phyloP scores from a whole-genome alignment of 2,797 vertebrate genomes.

The Phoxinus dragarum region DNA sequence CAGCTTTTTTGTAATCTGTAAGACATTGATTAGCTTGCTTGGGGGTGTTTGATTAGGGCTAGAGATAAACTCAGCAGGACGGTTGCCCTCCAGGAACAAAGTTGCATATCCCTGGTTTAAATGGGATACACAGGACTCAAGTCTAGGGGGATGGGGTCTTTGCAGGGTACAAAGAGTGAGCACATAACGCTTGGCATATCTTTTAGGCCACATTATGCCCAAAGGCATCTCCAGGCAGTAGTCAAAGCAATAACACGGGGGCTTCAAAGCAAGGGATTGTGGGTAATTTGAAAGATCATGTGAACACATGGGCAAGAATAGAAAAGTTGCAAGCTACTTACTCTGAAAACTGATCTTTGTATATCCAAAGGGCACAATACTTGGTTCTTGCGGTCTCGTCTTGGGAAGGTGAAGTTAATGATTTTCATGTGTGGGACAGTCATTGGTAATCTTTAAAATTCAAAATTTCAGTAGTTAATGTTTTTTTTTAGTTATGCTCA shows the following conservation, averaged over 20 bases:
- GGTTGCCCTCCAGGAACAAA: background rate
- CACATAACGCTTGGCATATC: slow-evolving; percentile 42
- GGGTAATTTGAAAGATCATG: slow-evolving; percentile 11
- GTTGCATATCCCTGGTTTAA: background rate
- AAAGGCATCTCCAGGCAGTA: slow-evolving; percentile 59
- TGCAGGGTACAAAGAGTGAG: slow-evolving; percentile 16
- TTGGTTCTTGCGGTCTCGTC: background rate
- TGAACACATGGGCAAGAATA: background rate
- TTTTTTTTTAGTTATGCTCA: background rate
- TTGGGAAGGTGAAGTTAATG: background rate
- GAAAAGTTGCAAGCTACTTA: slow-evolving; percentile 19
- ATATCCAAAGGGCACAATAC: background rate
- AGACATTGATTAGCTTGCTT: background rate
- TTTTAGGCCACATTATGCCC: slow-evolving; percentile 45
- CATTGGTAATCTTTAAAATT: background rate
- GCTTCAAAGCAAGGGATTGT: slow-evolving; percentile 23
- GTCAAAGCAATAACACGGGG: slow-evolving; percentile 66
- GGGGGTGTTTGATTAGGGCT: background rate
- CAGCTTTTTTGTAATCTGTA: background rate
- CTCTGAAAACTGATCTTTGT: background rate
- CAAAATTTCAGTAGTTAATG: background rate
- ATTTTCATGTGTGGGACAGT: slow-evolving; percentile 4
- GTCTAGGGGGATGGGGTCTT: slow-evolving; percentile 16
- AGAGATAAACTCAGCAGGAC: background rate
- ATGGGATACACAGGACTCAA: slow-evolving; percentile 3